Conservation (phyloP, 2,797 vertebrate species). For the Trematomus bernacchii region DNA sequence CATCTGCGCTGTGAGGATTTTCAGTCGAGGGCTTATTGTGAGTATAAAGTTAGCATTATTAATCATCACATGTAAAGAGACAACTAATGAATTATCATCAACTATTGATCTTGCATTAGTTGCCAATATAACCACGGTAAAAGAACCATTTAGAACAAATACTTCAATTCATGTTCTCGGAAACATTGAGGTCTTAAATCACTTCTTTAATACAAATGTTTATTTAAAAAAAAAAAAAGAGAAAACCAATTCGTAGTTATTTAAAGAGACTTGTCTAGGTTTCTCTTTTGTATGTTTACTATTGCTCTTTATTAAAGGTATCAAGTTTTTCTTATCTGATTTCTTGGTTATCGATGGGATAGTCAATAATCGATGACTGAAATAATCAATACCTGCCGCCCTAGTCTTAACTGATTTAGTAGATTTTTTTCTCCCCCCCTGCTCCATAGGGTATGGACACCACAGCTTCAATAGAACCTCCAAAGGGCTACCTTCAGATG, state of each 20-base stretch:
- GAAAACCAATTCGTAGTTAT: neutral
- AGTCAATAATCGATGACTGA: too few relatives aligned
- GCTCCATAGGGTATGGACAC: neutral
- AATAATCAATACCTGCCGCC: too few relatives aligned
- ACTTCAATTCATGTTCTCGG: neutral
- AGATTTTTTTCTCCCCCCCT: too few relatives aligned
- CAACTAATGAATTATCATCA: neutral
- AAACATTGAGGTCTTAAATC: neutral
- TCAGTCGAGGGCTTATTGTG: neutral
- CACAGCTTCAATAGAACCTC: slow-evolving; percentile 12
- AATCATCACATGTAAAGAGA: neutral
- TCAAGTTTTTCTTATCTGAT: neutral
- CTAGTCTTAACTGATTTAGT: neutral
- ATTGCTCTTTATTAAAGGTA: neutral
- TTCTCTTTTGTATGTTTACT: neutral
- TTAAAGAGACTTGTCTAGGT: neutral
- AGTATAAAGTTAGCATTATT: neutral
- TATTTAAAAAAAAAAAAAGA: neutral
- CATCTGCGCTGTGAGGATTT: neutral
- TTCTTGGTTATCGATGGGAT: too few relatives aligned
- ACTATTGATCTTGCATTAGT: neutral
- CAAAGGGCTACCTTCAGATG: slow-evolving; percentile 25
- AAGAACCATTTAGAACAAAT: neutral
- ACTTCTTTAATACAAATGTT: neutral
- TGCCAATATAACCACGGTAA: neutral